Base-by-base conservation (phyloP, 2,797 vertebrate species). In the Tapera naevia region DNA sequence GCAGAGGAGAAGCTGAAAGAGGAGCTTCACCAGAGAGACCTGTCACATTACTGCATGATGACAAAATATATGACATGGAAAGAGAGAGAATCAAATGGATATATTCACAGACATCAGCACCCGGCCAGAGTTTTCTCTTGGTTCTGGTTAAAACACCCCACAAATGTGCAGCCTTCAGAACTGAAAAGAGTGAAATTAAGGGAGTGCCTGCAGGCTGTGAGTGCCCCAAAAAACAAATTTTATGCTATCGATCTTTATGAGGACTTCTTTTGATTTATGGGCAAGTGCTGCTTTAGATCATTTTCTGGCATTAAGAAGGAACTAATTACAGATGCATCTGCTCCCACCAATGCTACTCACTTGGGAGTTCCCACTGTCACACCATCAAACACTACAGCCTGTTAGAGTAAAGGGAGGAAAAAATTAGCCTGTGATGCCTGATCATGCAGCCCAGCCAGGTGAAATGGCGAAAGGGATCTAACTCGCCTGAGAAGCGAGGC, bases 351-450 rank as follows among this genome's bases (percentile, higher is more conserved):
- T 2, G 11, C 35, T 35, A 24, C 35, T 48, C 0, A 0, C 35
- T n/a, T 18, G 5, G 9, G 15, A 39, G 25, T 70, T 57, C 65
- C 28, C 19, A 12, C 2, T 25, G 43, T 37, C 33, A 41, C 11
- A 27, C 4, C 21, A 28, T 41, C 43, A 57, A 85, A 72, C 33
- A 37, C 23, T 16, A 21, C 22, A n/a, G 18, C 19, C 11, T 27
- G 23, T 43, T 48, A 33, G 57, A 46, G 54, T 1, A 13, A 32
- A 21, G 10, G 17, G 5, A 10, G 4, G 21, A 9, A 21, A 23
- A 39, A 46, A 13, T 6, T n/a, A 17, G 11, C 22, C 51, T 15
- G 61, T 1, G 3, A 30, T 10, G 50, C 22, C 41, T 0, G 0
- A 48, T 37, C 33, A 50, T 1, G 4, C 39, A 60, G 51, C 32